These are phyloP conservation scores for Trididemnum clinides DNA, from an alignment of 23 tunicate genomes.

Conservation along the genomic window DNA sequence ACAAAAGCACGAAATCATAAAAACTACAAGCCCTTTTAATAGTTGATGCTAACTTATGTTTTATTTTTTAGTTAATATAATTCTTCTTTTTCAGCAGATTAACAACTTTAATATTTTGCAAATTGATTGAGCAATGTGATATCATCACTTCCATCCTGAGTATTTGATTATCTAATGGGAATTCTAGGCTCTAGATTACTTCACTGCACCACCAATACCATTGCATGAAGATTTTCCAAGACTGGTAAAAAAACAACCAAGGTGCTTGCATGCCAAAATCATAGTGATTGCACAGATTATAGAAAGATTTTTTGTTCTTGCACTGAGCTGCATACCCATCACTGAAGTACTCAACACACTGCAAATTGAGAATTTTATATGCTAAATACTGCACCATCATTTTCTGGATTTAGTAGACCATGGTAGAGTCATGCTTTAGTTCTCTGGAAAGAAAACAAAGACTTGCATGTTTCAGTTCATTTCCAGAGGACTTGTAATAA, in stretches of 20 bases:
- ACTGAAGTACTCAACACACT: slow-evolving; percentile 31
- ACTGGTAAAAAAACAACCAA: slow-evolving; percentile 23
- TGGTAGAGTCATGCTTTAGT: slow-evolving; percentile 18
- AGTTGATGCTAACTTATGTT: neutral
- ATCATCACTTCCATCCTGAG: neutral
- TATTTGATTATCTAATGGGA: slow-evolving; percentile 13
- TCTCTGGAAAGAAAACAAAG: slow-evolving; percentile 40
- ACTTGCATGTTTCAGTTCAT: slow-evolving; percentile 28
- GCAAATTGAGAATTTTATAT: neutral
- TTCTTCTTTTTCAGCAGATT: neutral
- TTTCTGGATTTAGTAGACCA: slow-evolving; percentile 26
- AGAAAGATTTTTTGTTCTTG: slow-evolving; percentile 24
- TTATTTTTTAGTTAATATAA: neutral
- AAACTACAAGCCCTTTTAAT: neutral
- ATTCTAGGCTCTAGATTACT: neutral
- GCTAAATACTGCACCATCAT: neutral
- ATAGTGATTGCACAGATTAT: slow-evolving; percentile 14
- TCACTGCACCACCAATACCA: slow-evolving; percentile 19
- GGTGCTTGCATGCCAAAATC: slow-evolving; percentile 14
- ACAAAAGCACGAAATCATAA: neutral
- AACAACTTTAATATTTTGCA: neutral
- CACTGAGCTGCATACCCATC: slow-evolving; percentile 53
- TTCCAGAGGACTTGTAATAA: neutral
- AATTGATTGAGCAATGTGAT: neutral
- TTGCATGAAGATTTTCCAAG: slow-evolving; percentile 14